Base-by-base conservation (phyloP, 2,797 vertebrate genomes). In the Petrocephalus schoutedeni region DNA sequence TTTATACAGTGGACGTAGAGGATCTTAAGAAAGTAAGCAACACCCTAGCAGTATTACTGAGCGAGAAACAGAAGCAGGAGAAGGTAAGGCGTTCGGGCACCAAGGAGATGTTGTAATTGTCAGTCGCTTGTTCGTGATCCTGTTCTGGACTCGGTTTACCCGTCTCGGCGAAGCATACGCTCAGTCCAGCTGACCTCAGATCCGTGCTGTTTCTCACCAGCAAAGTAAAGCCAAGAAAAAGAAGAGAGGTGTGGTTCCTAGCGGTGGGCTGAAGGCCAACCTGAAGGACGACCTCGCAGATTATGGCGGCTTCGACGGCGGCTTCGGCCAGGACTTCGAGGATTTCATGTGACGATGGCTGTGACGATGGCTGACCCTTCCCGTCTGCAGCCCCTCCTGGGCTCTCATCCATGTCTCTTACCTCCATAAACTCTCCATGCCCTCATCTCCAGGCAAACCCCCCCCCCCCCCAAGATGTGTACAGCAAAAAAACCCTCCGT, bases 171-270 rank as follows among this genome's bases (percentile, higher is more conserved):
- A 45, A 8, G 6, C 71, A 41, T 77, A 36, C 32, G 36, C 67
- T 1, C 32, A 4, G 67, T 53, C n/a, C 41, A 23, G 8, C 49
- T 16, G 8, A 10, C 51, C 19, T 51, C 9, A 83, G 21, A 51
- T 41, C 80, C 2, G 21, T 51, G 3, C 19, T 83, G 19, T 83
- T 10, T 23, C 53, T 90, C 82, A 51, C 84, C 91, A 98, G 97
- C 97, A 98, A 97, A 99, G 96, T 95, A 99, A 98, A 96, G 94
- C 93, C 87, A 99, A 99, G 95, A 99, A 99, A 95, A 99, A 99
- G 96, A 99, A 99, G 95, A 99, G 99, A 95, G 97, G 96, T 0
- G 96, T 97, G 0, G 92, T 98, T 77, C 95, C 98, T 1, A 97
- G 97, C 3, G 98, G 98, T 0, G 98, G 98, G 80, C 94, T 99